Evolutionary conservation across 1,140 invertebrate genomes (phyloP), one percentile per base, ranked within the genome.

Genomic region (Andricus grossulariae): DNA sequence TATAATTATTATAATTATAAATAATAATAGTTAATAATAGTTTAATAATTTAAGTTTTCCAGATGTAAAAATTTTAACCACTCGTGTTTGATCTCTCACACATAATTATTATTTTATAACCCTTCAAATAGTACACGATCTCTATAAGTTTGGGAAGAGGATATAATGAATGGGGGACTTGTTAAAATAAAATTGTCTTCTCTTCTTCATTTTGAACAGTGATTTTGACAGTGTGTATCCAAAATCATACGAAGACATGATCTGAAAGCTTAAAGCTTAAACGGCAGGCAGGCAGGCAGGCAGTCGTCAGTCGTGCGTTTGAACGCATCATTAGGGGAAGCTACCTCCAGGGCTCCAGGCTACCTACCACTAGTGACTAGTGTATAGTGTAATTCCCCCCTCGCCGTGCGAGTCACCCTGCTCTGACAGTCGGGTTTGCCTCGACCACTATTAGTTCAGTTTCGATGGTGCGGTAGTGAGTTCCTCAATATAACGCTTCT

Each of bases 381-480:
- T 32, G 25, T 32, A 32, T 81, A 79, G 50, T 76, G 75, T 80
- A 78, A 82, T 83, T 83, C 82, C 83, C 84, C 84, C 83, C 83
- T 79, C 78, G 79, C 77, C 71, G 50, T 79, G 74, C 72, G 77
- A 83, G 80, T 84, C 83, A 84, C 84, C 84, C 84, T 85, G 81
- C 78, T 80, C 81, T 84, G 83, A 85, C 84, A 84, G 84, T 80
- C 84, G 81, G 76, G 81, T 82, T 78, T 70, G 84, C 82, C 84
- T 80, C 80, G 84, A 81, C 80, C 83, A 82, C 83, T 86, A 88
- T 88, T 89, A 89, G 88, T 89, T 89, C 83, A 82, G 79, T 88
- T 89, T 86, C 75, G 88, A 87, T 88, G 88, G 85, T 89, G 87
- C 85, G 83, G 83, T 84, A 86, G 88, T 87, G 83, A 85, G 87